Evolutionary conservation across 23 tunicate genomes (phyloP), one percentile per base, ranked within the genome.

Genomic region (Halocynthia roretzi): DNA sequence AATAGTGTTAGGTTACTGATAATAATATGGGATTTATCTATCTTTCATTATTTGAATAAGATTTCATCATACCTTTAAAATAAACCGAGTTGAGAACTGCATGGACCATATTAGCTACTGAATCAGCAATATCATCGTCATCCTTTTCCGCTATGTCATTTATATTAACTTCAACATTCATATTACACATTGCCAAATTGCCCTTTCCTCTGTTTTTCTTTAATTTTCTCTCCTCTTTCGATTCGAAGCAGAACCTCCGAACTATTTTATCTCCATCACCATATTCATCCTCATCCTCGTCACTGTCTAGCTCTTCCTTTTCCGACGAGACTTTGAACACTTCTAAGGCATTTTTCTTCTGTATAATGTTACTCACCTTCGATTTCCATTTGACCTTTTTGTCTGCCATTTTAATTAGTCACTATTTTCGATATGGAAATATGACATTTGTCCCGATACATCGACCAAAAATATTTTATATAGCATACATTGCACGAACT

Each of bases 81-180:
- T 84, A 84, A 15, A 89, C 81, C 1, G 96, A 89, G 63, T 84
- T 70, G 51, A 89, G 52, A 7, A 80, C 85, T 10, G 50, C 49
- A 7, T 72, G 67, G 10, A 89, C 88, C 88, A 84, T 85, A 12
- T 50, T 40, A 10, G 81, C 76, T 52, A 89, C 74, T 23, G 71
- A 66, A 10, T 68, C 83, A 14, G 88, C 63, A 11, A 89, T 80
- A 74, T 89, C 96, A 44, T 84, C 83, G 18, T 89, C 96, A 61
- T 89, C 96, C 61, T 83, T 89, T 11, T 83, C 88, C 8, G 80
- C 78, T 12, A 89, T 70, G 56, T 89, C 84, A 55, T 84, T 80
- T 19, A 89, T 83, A 50, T 89, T 85, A 40, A 80, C 82, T 77
- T 81, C 93, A 1, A 80, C 78, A 50, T 82, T 83, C 50, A 72